Percentiles rank a stretch among this genome's conserved stretches.
These are phyloP conservation scores for Brachyptera risi DNA, from an alignment of 2,888 invertebrate genomes.

Conservation along the genomic window DNA sequence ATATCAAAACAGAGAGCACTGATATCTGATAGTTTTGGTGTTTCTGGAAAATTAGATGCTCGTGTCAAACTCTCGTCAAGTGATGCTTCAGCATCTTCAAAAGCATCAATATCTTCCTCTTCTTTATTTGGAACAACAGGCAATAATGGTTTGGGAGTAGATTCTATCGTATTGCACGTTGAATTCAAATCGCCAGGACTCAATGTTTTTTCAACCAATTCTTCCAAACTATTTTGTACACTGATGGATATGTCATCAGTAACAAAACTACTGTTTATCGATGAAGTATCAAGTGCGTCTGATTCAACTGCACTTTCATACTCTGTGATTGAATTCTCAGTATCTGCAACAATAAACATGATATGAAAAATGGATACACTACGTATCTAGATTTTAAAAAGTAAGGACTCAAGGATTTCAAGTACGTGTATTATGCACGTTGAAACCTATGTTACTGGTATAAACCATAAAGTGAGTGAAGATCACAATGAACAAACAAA, in stretches of 20 bases:
- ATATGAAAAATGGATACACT: too few relatives aligned
- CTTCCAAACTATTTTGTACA: too few relatives aligned
- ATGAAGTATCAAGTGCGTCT: conserved; percentile 22
- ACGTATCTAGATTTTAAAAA: too few relatives aligned
- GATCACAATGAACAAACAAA: too few relatives aligned
- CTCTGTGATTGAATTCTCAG: conserved; percentile 33
- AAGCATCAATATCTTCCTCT: conserved; percentile 18
- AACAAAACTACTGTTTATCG: conserved; percentile 21
- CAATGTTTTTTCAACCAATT: too few relatives aligned
- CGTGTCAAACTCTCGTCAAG: conserved; percentile 6
- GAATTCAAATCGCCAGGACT: background rate
- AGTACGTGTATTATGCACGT: too few relatives aligned
- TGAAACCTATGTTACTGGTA: too few relatives aligned
- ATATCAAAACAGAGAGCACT: conserved; percentile 9
- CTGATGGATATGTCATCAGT: conserved; percentile 4
- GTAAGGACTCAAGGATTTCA: too few relatives aligned
- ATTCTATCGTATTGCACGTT: too few relatives aligned
- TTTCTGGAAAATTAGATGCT: background rate
- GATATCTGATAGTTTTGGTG: background rate
- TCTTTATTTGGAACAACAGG: too few relatives aligned
- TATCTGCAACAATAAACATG: conserved; percentile 27
- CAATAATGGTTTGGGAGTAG: conserved; percentile 11
- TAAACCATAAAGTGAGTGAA: too few relatives aligned
- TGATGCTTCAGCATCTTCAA: conserved; percentile 24
- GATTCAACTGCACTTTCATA: conserved; percentile 35